Evolutionary conservation across 2,888 invertebrate species (phyloP), one percentile per base, ranked within the genome.

Genomic region (Caenorhabditis macrosperma): DNA sequence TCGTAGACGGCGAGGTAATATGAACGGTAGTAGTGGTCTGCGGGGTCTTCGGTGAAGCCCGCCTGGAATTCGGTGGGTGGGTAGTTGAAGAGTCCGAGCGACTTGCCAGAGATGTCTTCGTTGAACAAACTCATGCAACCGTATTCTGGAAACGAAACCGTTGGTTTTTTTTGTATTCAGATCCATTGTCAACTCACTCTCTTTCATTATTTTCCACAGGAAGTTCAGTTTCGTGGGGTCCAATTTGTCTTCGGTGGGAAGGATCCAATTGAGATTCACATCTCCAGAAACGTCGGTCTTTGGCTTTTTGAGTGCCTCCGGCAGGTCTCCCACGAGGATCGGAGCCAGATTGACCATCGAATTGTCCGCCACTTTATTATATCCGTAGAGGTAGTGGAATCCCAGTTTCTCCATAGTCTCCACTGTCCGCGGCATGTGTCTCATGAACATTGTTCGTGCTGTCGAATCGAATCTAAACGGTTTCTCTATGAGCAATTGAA

Each of bases 301-400:
- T 22, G 81, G 77, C 41, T 77, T 71, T 15, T 61, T 57, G 33
- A 82, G 17, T 1, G 82, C 84, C 30, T 78, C 81, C 30, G 67
- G 71, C 17, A 82, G 61, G n/a, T 84, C 80, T 6, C 96, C 96
- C 0, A 94, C 93, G 12, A 96, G 91, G 80, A 95, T 93, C 0
- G 96, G 95, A 7, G 95, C 93, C 75, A 97, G 91, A 91, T 97
- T 97, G 0, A 96, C 95, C 90, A 95, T 96, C 0, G 96, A 96
- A 91, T 96, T 97, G 91, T 96, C 96, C 2, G 94, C 97, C 9
- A 97, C 94, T 93, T 96, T 97, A 90, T 95, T 96, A 91, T 95
- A 96, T 5, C 96, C 97, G 83, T 94, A 91, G 90, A 97, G 92
- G 90, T 95, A 95, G 61, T 95, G 93, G 44, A 94, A 94, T 15